These are phyloP conservation scores for Anastrepha obliqua DNA, from an alignment of 1,140 invertebrate species.

Conservation along the genomic window DNA sequence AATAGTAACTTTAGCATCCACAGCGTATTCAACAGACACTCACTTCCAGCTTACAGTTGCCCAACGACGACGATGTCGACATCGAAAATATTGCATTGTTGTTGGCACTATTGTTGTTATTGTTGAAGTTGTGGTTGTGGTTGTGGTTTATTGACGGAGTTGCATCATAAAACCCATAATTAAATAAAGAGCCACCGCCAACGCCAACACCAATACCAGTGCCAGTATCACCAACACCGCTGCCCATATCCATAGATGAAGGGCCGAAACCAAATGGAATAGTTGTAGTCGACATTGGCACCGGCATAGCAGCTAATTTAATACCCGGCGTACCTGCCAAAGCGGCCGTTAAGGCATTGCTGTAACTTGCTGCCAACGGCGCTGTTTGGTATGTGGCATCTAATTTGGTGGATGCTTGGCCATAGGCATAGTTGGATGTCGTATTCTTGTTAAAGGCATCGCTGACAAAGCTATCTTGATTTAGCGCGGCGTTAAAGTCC, in stretches of 20 bases:
- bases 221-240: background rate
- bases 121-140: background rate
- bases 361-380: conserved; percentile 65
- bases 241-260: background rate
- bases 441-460: conserved; percentile 3
- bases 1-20: conserved; percentile 48
- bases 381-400: conserved; percentile 30
- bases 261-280: conserved; percentile 31
- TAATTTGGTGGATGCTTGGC: background rate
- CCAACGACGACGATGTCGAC: conserved; percentile 52
- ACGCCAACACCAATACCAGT: background rate
- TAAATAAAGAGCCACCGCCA: conserved; percentile 17
- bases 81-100: conserved; percentile 48
- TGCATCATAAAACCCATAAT: conserved; percentile 59
- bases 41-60: conserved; percentile 69
- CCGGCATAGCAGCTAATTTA: conserved; percentile 57
- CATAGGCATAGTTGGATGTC: background rate
- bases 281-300: background rate
- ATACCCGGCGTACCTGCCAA: conserved; percentile 68
- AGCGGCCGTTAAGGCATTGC: conserved; percentile 67
- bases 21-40: conserved; percentile 60
- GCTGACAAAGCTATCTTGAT: background rate
- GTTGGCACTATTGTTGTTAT: conserved; percentile 9
- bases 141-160: conserved; percentile 45
- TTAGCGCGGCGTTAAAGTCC: background rate